These are phyloP conservation scores for Phoxinus phoxinus DNA, from an alignment of 2,113 vertebrate species.

Conservation along the genomic window DNA sequence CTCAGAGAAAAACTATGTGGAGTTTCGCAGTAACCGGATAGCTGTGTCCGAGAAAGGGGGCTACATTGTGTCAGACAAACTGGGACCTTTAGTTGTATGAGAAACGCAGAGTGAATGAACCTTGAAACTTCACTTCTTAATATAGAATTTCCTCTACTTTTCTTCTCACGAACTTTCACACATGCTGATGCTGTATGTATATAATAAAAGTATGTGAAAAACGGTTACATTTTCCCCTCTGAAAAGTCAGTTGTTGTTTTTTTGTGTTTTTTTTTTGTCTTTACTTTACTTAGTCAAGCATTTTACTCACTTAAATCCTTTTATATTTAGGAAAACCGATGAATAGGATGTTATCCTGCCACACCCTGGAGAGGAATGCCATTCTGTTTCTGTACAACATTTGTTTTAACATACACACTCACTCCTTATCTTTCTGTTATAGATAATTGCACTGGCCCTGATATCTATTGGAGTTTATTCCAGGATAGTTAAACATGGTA, in stretches of 20 bases:
- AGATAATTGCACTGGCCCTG: conserved; percentile 84
- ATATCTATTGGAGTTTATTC: conserved; percentile 87
- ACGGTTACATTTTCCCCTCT: not conserved
- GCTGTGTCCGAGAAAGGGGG: not conserved
- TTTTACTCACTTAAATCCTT: not conserved
- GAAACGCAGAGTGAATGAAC: not conserved
- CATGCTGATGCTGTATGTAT: not conserved
- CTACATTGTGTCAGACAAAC: conserved; percentile 31
- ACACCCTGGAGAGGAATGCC: conserved; percentile 3
- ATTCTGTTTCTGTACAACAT: not conserved
- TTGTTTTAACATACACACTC: not conserved
- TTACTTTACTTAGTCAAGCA: not conserved
- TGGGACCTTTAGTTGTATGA: not conserved
- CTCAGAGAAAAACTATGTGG: not conserved
- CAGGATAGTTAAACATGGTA: conserved; percentile 88
- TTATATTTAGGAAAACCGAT: not conserved
- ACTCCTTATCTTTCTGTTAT: conserved; percentile 18
- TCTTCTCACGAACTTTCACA: not conserved
- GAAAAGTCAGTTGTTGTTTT: not conserved
- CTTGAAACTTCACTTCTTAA: not conserved
- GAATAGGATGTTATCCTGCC: not conserved
- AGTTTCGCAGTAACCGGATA: conserved; percentile 31
- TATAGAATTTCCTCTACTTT: not conserved
- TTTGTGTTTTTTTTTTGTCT: not conserved
- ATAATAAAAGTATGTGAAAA: not conserved